Percentiles rank a stretch among this genome's conserved stretches.
phyloP scores from a whole-genome alignment of 2,113 vertebrate genomes.

The Macrotis lagotis region DNA sequence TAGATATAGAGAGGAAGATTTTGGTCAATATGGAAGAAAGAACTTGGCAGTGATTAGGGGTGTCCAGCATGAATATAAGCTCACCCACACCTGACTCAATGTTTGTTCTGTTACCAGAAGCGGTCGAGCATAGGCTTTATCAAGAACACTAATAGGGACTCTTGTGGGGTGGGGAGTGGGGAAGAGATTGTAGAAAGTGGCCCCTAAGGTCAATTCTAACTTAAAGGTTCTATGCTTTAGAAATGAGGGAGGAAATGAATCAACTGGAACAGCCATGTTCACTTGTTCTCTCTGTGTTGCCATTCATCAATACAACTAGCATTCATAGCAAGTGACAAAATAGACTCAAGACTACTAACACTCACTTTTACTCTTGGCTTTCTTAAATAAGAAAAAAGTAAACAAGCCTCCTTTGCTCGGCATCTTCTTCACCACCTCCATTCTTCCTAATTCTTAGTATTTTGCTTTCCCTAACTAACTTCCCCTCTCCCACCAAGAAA shows the following conservation, averaged over 20 bases:
- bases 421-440: not conserved
- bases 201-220: not conserved
- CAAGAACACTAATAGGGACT: not conserved
- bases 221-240: not conserved
- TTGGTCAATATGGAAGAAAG: not conserved
- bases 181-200: not conserved
- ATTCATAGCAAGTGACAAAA: not conserved
- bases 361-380: not conserved
- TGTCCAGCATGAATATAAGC: not conserved
- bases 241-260: not conserved
- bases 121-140: not conserved
- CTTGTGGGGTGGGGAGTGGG: fast-evolving
- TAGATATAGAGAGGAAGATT: not conserved
- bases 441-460: not conserved
- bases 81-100: not conserved
- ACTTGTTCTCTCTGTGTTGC: not conserved
- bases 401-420: constrained; percentile 1
- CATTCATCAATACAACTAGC: not conserved
- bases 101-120: not conserved
- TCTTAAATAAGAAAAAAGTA: not conserved
- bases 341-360: constrained; percentile 34
- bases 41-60: not conserved
- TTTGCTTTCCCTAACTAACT: not conserved
- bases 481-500: constrained; percentile 14
- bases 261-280: not conserved